Base-by-base conservation (phyloP, 2,888 invertebrate species). In the Caenorhabditis auriculariae region DNA sequence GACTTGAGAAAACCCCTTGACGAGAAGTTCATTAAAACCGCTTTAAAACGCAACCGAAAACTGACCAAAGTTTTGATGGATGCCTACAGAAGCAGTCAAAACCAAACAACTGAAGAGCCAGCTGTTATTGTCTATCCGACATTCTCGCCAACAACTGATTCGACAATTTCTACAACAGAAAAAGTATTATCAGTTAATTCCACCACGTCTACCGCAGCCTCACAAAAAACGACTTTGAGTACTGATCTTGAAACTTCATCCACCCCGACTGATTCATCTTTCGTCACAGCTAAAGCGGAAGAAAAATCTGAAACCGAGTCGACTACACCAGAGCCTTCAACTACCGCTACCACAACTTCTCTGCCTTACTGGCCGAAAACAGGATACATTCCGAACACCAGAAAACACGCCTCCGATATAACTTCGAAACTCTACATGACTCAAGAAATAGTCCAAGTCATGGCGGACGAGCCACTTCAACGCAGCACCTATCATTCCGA, bases 381-480 rank as follows among this genome's bases (percentile, higher is more conserved):
- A 9, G 60, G 67, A 12, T 72, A 66, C 44, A 59, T 72, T 15
- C 72, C 72, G 3, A 72, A 72, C 35, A 62, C 72, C 2, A 32
- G 66, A 23, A 60, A 72, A 44, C 72, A 72, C 23, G 72, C 72
- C 2, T 62, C 64, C 0, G 72, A 72, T 26, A 72, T 72, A 9
- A 72, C 72, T 15, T 56, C 66, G 37, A 61, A 70, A 28, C 49
- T 72, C 1, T 72, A 72, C 41, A 62, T 72, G 62, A 72, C 72
- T 0, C 59, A 67, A 41, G 62, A 66, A 45, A 69, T 64, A 47
- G 54, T 66, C 0, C 61, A 68, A 50, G 60, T 51, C 5, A 26
- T 62, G 51, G 52, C 54, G 1, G 63, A 58, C 39, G 63, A 63
- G 12, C 58, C 51, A 2, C 29, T 55, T 6, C 52, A 58, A 15